A percentile compares a stretch with the other conserved stretches of the same genome.
phyloP scores from a whole-genome alignment of 2,113 vertebrate species.

The Dunckerocampus dactyliophorus region DNA sequence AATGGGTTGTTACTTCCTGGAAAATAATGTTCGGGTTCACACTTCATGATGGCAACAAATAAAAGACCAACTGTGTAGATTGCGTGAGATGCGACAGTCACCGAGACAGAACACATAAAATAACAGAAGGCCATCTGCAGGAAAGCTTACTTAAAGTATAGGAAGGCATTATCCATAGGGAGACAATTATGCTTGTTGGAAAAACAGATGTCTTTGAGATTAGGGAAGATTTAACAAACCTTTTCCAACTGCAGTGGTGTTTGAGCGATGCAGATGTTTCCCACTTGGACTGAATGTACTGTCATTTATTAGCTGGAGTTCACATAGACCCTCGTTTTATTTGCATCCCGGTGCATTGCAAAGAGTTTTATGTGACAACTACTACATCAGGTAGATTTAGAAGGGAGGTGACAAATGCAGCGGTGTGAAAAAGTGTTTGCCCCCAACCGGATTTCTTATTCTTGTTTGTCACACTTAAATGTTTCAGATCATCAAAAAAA shows the following conservation, averaged over 20 bases:
- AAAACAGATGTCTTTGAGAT: slow-evolving; percentile 32
- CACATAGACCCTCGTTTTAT: slow-evolving; percentile 32
- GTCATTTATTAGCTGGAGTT: slow-evolving; percentile 38
- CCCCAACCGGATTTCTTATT: too few species aligned
- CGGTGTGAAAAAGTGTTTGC: too few species aligned
- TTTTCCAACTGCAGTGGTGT: slow-evolving; percentile 11
- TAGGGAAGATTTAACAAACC: slow-evolving; percentile 33
- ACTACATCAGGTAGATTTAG: not conserved
- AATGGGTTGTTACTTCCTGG: slow-evolving; percentile 13
- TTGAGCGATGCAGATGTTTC: slow-evolving; percentile 39
- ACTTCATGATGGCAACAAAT: slow-evolving; percentile 21
- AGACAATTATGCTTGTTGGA: slow-evolving; percentile 7
- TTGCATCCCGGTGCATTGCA: slow-evolving; percentile 42
- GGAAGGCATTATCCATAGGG: slow-evolving; percentile 30
- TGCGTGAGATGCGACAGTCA: slow-evolving; percentile 24
- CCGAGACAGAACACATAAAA: slow-evolving; percentile 13
- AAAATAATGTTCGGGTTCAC: slow-evolving; percentile 18
- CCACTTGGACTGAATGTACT: slow-evolving; percentile 24
- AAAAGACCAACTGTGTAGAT: slow-evolving; percentile 24
- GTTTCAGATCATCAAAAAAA: too few species aligned
- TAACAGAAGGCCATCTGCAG: slow-evolving; percentile 25
- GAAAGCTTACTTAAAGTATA: slow-evolving; percentile 17
- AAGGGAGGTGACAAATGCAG: not conserved
- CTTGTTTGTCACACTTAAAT: too few species aligned
- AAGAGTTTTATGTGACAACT: slow-evolving; percentile 15